These are phyloP conservation scores for Calonectris borealis DNA, from an alignment of 2,113 vertebrate species.

Conservation along the genomic window DNA sequence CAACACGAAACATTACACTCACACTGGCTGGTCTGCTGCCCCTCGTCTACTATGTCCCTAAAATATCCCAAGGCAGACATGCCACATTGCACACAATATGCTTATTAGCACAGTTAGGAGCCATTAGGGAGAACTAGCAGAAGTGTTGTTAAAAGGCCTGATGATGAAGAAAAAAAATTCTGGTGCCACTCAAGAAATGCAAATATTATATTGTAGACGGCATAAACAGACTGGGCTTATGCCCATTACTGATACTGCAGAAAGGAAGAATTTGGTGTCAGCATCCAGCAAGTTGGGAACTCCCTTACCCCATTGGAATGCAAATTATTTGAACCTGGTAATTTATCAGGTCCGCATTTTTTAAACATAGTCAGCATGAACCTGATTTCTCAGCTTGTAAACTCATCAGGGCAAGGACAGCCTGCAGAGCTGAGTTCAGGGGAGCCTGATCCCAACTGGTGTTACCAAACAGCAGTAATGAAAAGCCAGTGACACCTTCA, in stretches of 20 bases:
- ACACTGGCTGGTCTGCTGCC: not conserved
- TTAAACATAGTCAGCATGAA: slow-evolving; percentile 29
- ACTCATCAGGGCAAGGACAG: slow-evolving; percentile 10
- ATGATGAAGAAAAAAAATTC: not conserved
- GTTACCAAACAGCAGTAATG: not conserved
- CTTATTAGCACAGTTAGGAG: slow-evolving; percentile 32
- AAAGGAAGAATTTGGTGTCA: not conserved
- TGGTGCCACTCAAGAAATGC: not conserved
- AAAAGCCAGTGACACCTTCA: not conserved
- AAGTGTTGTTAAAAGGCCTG: slow-evolving; percentile 14
- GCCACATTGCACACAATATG: slow-evolving; percentile 1
- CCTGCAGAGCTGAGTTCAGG: slow-evolving; percentile 48
- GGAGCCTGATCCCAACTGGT: slow-evolving; percentile 7
- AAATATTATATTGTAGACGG: not conserved
- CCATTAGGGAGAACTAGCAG: not conserved
- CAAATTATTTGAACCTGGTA: slow-evolving; percentile 32
- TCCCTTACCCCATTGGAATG: not conserved
- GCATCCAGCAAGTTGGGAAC: not conserved
- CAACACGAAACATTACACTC: not conserved
- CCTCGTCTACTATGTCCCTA: not conserved
- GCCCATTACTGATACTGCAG: not conserved
- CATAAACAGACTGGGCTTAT: not conserved
- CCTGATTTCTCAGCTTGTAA: slow-evolving; percentile 45
- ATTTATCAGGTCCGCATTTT: slow-evolving; percentile 31
- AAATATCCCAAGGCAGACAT: slow-evolving; percentile 20